phyloP scores from a whole-genome alignment of 1,140 invertebrate species.

The Venturia canescens region DNA sequence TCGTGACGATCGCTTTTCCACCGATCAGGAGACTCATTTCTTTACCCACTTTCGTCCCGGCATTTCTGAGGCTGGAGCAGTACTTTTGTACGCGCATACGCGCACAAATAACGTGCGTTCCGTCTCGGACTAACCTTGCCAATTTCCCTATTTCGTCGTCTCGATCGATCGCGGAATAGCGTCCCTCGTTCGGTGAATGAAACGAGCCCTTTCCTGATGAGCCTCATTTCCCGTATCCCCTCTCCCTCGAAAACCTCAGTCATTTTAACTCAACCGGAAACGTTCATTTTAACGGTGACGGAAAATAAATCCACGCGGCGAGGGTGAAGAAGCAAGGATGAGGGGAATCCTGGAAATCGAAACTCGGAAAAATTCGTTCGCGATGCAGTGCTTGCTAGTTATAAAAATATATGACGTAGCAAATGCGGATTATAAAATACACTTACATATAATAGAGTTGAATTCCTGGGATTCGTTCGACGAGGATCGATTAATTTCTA shows the following conservation, averaged over 20 bases:
- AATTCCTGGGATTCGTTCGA: conserved; percentile 41
- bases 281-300: neutral
- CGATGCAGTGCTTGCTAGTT: neutral
- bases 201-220: neutral
- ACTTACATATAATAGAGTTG: conserved; percentile 33
- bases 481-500: conserved; percentile 38
- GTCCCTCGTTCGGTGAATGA: conserved; percentile 18
- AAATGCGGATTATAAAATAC: conserved; percentile 14
- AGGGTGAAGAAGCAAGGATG: neutral
- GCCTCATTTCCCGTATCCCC: conserved; percentile 1
- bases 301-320: neutral
- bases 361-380: neutral
- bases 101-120: neutral
- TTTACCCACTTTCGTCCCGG: neutral
- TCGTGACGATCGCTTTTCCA: conserved; percentile 40
- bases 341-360: neutral
- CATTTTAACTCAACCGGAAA: neutral
- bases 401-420: neutral
- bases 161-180: neutral
- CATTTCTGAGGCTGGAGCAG: neutral
- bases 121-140: neutral
- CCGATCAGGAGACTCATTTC: conserved; percentile 33
- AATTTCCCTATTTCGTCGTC: conserved; percentile 13
- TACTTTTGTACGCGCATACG: too few relatives aligned
- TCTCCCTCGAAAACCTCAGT: neutral